Conservation (phyloP, 92 coral and sea anemone species). For the Actinostola sp. region DNA sequence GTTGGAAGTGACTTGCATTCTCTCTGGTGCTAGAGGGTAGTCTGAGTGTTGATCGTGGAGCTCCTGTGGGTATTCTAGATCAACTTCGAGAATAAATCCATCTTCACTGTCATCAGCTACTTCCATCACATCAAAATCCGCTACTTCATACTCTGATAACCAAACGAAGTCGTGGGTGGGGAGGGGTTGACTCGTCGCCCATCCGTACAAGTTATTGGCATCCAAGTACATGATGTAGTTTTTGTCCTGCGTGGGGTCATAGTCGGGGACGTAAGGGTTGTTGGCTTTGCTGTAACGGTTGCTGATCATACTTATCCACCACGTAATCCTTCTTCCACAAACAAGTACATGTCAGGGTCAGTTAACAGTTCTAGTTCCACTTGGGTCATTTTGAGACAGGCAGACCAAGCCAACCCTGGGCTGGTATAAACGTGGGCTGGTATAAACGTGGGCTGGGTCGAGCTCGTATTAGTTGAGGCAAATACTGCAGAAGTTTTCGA, state of each 20-base stretch:
- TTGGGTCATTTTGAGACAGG: conserved; percentile 44
- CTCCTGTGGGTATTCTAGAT: too few species aligned
- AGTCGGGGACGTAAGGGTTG: conserved; percentile 33
- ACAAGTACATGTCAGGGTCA: conserved; percentile 43
- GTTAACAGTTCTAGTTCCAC: conserved; percentile 47
- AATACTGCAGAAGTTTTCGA: conserved; percentile 50
- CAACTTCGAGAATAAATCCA: conserved; percentile 50
- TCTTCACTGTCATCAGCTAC: conserved; percentile 40
- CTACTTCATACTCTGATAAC: conserved; percentile 24
- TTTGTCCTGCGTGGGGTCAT: conserved; percentile 6
- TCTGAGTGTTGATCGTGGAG: too few species aligned
- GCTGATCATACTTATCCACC: conserved; percentile 44
- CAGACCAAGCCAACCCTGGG: conserved; percentile 40
- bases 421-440: conserved; percentile 4
- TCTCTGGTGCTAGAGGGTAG: too few species aligned
- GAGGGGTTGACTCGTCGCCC: conserved; percentile 47
- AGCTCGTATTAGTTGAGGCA: conserved; percentile 31
- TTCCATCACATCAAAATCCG: background rate
- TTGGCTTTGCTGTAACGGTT: conserved; percentile 33
- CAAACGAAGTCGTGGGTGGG: conserved; percentile 38
- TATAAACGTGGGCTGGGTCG: conserved; percentile 41
- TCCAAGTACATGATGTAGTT: conserved; percentile 18
- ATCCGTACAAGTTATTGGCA: conserved; percentile 22
- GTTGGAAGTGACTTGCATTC: too few species aligned
- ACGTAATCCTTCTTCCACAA: conserved; percentile 20